Base-by-base conservation (phyloP, 2,113 vertebrate species). In the Nycticorax nycticorax region DNA sequence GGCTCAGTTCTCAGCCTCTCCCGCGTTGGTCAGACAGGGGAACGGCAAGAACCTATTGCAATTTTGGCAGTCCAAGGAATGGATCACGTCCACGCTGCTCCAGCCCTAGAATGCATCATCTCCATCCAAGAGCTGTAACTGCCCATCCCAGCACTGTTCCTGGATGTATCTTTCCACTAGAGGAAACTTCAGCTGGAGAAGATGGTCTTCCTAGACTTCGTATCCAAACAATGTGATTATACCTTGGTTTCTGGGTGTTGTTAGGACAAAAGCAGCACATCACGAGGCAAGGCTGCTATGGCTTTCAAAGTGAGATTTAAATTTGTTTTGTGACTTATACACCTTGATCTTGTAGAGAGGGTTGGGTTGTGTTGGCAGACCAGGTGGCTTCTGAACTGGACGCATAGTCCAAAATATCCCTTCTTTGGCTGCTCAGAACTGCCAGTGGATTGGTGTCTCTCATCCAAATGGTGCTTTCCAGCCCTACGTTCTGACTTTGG, bases 211-310 rank as follows among this genome's bases (percentile, higher is more conserved):
- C 64, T 39, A 28, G 18, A 15, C 24, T 37, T 18, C n/a, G 27
- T 19, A 35, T 16, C 30, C 5, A 2, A 73, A 47, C 0, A 4
- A 22, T 26, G 33, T 0, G 0, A 11, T 43, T n/a, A 15, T 11
- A 6, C 20, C 64, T 55, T 28, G n/a, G 23, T 21, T 64, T 78
- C 48, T 39, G 30, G 48, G 14, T 41, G 43, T 73, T 30, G 5
- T 0, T 3, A 13, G 53, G 14, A 53, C 19, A 45, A 77, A 55
- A 1, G 0, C 33, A 63, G 28, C 33, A 5, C 1, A 0, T 35
- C 32, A 13, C 0, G 1, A n/a, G 26, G 22, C 23, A 80, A 45
- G 55, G 30, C 43, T 1, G 1, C 12, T 27, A 10, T 23, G n/a
- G 27, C 32, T 93, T 88, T 75, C 45, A 9, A 79, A 60, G 45